Percentiles rank a stretch among this genome's conserved stretches.
These are phyloP conservation scores for Urocyon cinereoargenteus DNA, from an alignment of 2,797 vertebrate genomes.

Conservation along the genomic window DNA sequence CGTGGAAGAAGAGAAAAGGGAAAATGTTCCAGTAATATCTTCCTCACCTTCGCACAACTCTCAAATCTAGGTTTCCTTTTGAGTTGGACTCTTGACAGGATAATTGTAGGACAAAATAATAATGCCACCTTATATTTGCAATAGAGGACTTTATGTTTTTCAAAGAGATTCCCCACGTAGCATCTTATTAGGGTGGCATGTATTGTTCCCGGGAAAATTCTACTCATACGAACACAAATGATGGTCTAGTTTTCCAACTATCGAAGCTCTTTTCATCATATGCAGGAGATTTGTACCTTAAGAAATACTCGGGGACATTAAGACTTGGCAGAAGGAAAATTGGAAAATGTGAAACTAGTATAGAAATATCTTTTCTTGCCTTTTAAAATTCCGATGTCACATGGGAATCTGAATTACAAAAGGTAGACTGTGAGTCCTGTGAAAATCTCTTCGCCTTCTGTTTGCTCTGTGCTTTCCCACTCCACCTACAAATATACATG, in stretches of 20 bases:
- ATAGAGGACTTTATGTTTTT: not conserved
- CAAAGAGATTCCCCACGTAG: not conserved
- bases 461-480: not conserved
- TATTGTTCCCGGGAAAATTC: conserved; percentile 25
- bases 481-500: not conserved
- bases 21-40: not conserved
- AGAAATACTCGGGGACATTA: conserved; percentile 34
- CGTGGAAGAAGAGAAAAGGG: not conserved
- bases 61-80: not conserved
- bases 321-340: conserved; percentile 65
- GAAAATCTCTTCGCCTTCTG: not conserved
- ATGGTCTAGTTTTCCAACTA: not conserved
- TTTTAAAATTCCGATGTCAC: conserved; percentile 64
- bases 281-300: not conserved
- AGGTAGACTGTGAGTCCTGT: not conserved
- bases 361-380: conserved; percentile 7
- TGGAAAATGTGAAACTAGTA: conserved; percentile 44
- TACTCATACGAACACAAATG: not conserved
- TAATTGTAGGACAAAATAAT: not conserved
- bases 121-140: not conserved
- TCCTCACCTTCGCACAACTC: not conserved
- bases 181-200: not conserved
- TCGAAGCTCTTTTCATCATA: not conserved
- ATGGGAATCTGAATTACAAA: conserved; percentile 23
- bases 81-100: not conserved